Evolutionary conservation across 2,888 invertebrate species (phyloP), one percentile per base, ranked within the genome.

Genomic region (Platypus cylindrus): DNA sequence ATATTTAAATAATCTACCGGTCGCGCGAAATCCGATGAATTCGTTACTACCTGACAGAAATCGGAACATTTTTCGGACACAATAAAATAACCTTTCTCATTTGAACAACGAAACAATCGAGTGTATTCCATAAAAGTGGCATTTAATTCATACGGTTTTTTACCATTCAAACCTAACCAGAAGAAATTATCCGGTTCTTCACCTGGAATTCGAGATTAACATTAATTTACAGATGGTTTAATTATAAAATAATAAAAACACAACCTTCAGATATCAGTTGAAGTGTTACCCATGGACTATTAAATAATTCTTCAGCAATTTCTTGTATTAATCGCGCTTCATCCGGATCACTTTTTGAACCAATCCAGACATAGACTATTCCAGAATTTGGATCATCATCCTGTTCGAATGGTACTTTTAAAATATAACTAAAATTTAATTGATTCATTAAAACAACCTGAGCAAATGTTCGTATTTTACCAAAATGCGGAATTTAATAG

Each of bases 11-110:
- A 8, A 18, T 17, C 16, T 15, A 7, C 14, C 8, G 17, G 11
- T 16, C 13, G 16, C 5, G n/a, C 12, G 3, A 9, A 3, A 18
- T 20, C 3, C 5, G 8, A 3, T 14, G 3, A 9, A 26, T 14
- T 3, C 8, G 4, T 27, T 24, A 28, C 47, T 59, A 85, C 86
- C 74, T 94, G 93, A 61, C 93, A 94, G 65, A 94, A 94, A 63
- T 94, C 94, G 0, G 90, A 84, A 65, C 97, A 98, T 60, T 99
- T 99, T 63, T 99, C 98, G 1, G 95, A 95, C 24, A 98, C 94
- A 1, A 89, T 86, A 62, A 98, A 99, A 64, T 95, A 99, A 3
- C 98, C 98, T 59, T 95, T 95, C 58, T 98, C 98, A 62, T 98
- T 99, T 28, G 97, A 98, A 63, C 98, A 98, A 34, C 98, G 75